These are phyloP conservation scores for Lagria hirta DNA, from an alignment of 2,888 invertebrate genomes.

Conservation along the genomic window DNA sequence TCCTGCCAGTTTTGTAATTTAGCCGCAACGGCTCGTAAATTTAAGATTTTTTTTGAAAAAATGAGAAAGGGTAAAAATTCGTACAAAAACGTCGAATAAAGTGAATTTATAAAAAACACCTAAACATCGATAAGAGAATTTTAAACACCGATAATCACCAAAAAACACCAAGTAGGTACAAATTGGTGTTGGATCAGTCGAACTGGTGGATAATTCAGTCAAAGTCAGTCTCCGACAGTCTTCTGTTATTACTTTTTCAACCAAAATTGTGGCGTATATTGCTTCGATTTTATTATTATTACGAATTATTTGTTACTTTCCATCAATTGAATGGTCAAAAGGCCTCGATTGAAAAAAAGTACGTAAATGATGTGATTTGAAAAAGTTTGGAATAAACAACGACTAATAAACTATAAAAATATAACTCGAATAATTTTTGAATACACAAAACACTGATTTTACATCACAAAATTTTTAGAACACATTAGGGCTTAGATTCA, in stretches of 20 bases:
- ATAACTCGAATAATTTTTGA: no score
- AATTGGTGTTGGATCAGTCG: constrained; percentile 46
- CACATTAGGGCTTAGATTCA: constrained; percentile 46
- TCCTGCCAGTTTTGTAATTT: constrained; percentile 50
- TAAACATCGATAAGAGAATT: constrained; percentile 33
- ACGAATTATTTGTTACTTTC: constrained; percentile 7
- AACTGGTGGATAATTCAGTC: constrained; percentile 46
- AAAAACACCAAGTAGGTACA: constrained; percentile 23
- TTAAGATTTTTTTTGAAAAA: constrained; percentile 3
- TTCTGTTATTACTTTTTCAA: constrained; percentile 39
- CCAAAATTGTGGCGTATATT: constrained; percentile 42
- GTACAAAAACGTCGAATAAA: constrained; percentile 40
- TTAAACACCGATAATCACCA: constrained; percentile 22
- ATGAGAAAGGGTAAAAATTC: constrained; percentile 37
- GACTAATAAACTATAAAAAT: no score
- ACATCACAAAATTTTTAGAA: constrained; percentile 49
- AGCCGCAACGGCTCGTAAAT: constrained; percentile 7
- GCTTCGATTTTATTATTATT: constrained; percentile 36
- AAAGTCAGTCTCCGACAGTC: constrained; percentile 52
- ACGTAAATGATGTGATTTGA: no score
- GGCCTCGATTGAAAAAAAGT: constrained; percentile 18
- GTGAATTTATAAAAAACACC: constrained; percentile 39
- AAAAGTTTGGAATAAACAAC: no score
- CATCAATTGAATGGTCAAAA: constrained; percentile 2
- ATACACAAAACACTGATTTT: constrained; percentile 39